Percentiles rank a stretch among this genome's conserved stretches.
These are phyloP conservation scores for Rotaria macrura DNA, from an alignment of 2,888 invertebrate species.

Conservation along the genomic window DNA sequence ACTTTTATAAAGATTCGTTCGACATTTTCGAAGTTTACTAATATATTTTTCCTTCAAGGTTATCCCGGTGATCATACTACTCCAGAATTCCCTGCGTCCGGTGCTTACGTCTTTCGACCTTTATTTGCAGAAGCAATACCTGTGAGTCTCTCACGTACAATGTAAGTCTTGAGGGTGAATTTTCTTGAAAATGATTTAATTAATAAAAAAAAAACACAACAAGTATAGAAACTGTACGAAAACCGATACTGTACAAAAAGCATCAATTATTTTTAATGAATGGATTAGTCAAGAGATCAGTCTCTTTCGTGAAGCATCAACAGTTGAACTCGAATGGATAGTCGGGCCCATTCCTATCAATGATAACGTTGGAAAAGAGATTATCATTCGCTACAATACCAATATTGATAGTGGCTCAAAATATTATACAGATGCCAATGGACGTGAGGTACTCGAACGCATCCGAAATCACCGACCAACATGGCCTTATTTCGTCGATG, in stretches of 20 bases:
- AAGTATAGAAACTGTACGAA: slow-evolving; percentile 14
- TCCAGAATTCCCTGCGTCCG: slow-evolving; percentile 60
- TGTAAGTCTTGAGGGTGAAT: slow-evolving; percentile 8
- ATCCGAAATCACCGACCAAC: slow-evolving; percentile 54
- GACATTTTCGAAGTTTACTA: no score
- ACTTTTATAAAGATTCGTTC: no score
- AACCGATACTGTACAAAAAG: neutral
- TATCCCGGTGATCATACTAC: neutral
- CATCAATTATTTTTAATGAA: slow-evolving; percentile 46
- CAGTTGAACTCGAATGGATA: slow-evolving; percentile 55
- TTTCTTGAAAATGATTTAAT: neutral
- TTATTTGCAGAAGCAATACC: neutral
- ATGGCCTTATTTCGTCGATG: slow-evolving; percentile 52
- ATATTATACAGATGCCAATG: slow-evolving; percentile 78
- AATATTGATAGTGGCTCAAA: slow-evolving; percentile 27
- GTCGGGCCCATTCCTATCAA: slow-evolving; percentile 44
- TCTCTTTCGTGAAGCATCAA: slow-evolving; percentile 41
- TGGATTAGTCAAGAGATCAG: slow-evolving; percentile 55
- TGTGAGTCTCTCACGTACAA: neutral
- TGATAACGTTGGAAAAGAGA: slow-evolving; percentile 65
- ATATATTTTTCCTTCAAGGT: no score
- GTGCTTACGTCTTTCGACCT: slow-evolving; percentile 69
- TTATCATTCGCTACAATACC: slow-evolving; percentile 64
- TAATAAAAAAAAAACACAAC: neutral
- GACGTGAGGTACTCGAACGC: slow-evolving; percentile 63